Conservation (phyloP, 2,797 vertebrate genomes). For the Craterocephalus amniculus region DNA sequence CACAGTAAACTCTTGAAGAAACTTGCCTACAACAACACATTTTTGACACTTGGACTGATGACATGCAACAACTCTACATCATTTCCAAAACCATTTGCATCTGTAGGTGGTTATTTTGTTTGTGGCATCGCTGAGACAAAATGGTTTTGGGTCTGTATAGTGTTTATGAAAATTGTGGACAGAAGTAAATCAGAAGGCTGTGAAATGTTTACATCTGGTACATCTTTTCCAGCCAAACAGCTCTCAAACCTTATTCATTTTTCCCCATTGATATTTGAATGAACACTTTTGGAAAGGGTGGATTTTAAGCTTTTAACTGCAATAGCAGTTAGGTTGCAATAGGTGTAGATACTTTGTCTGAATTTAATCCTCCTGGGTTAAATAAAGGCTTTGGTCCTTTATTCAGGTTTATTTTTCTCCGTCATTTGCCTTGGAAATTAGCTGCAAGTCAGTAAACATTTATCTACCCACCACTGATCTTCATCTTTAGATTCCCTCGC, state of each 20-base stretch:
- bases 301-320: neutral
- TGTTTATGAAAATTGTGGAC: constrained; percentile 36
- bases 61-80: constrained; percentile 16
- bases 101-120: constrained; percentile 55
- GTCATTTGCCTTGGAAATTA: neutral
- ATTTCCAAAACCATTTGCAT: constrained; percentile 44
- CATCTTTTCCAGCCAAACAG: constrained; percentile 5
- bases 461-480: constrained; percentile 1
- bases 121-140: constrained; percentile 27
- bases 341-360: too few species aligned
- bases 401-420: neutral
- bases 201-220: constrained; percentile 38
- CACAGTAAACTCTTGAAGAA: constrained; percentile 9
- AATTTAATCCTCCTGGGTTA: neutral
- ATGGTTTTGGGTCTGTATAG: constrained; percentile 31
- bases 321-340: too few species aligned
- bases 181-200: constrained; percentile 26
- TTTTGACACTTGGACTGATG: constrained; percentile 41
- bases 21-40: constrained; percentile 21
- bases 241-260: constrained; percentile 23
- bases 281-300: neutral
- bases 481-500: constrained; percentile 10
- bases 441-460: neutral
- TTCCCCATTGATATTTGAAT: constrained; percentile 12
- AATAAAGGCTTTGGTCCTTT: neutral